Percentiles rank a stretch among this genome's conserved stretches.
Evolutionary conservation across 2,113 vertebrate genomes (phyloP).

Genomic region (Deroptyus accipitrinus): DNA sequence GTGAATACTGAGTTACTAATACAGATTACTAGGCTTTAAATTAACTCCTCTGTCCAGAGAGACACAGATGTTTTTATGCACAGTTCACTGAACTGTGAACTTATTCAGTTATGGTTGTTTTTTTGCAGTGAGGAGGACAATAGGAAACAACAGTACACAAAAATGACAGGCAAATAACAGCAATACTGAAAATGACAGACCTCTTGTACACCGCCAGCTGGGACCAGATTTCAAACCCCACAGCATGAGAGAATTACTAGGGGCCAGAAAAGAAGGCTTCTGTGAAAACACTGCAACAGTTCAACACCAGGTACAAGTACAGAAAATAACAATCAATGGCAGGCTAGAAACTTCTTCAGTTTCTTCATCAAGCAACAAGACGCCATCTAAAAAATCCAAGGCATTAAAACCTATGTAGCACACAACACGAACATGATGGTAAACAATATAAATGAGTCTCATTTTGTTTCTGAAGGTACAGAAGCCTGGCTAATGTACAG

Average conservation of each 20-base stretch:
- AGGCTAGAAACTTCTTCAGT: not conserved
- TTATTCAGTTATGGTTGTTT: not conserved
- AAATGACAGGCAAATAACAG: not conserved
- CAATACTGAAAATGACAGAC: not conserved
- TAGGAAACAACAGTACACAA: not conserved
- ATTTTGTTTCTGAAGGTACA: not conserved
- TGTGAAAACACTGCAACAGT: not conserved
- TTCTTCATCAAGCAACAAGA: not conserved
- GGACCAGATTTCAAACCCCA: not conserved
- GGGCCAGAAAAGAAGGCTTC: not conserved
- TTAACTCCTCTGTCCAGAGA: not conserved
- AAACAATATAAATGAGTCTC: not conserved
- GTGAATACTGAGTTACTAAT: not conserved
- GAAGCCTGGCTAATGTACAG: not conserved
- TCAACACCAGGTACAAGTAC: not conserved
- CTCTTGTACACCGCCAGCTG: not conserved
- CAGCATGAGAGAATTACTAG: not conserved
- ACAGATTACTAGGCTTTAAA: not conserved
- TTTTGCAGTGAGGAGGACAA: not conserved
- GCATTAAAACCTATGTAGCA: not conserved
- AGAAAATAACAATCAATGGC: not conserved
- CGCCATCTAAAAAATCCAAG: not conserved
- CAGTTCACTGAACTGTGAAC: not conserved
- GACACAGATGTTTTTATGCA: not conserved
- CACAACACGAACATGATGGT: accelerated